Conservation (phyloP, 2,797 vertebrate genomes). For the Vultur gryphus region DNA sequence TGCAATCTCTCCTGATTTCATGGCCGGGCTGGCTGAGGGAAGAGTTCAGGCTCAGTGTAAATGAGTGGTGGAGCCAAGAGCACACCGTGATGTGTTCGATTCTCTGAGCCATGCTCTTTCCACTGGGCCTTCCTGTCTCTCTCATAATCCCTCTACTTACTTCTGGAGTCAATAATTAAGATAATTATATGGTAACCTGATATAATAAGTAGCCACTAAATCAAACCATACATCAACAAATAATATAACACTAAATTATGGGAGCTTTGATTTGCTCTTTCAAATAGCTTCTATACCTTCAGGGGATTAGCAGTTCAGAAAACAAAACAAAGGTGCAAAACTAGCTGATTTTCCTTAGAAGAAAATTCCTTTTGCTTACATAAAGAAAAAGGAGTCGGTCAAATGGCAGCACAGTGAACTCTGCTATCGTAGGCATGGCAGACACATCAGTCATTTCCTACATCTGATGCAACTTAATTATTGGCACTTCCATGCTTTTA, state of each 20-base stretch:
- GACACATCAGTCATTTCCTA: slow-evolving; percentile 36
- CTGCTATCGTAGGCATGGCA: background rate
- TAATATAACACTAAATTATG: slow-evolving; percentile 49
- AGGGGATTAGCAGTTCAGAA: slow-evolving; percentile 35
- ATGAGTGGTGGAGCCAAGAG: background rate
- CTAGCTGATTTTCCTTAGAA: background rate
- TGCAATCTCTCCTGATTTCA: background rate
- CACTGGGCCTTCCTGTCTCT: slow-evolving; percentile 27
- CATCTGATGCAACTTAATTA: slow-evolving; percentile 45
- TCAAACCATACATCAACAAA: slow-evolving; percentile 57
- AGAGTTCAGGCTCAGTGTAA: background rate
- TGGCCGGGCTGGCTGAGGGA: background rate
- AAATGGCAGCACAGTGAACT: slow-evolving; percentile 6
- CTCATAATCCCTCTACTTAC: slow-evolving; percentile 44
- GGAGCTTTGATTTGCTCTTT: slow-evolving; percentile 47
- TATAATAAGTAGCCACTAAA: slow-evolving; percentile 64
- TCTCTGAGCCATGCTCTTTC: slow-evolving; percentile 22
- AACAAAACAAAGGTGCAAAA: slow-evolving; percentile 50
- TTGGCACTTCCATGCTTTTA: slow-evolving; percentile 42
- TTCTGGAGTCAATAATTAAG: slow-evolving; percentile 59
- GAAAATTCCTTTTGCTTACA: slow-evolving; percentile 26
- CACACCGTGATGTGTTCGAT: background rate
- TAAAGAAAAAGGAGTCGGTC: background rate
- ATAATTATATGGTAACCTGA: slow-evolving; percentile 64
- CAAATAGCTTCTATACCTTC: slow-evolving; percentile 37